Base-by-base conservation (phyloP, 2,113 vertebrate species). In the Sinocyclocheilus rhinocerous region DNA sequence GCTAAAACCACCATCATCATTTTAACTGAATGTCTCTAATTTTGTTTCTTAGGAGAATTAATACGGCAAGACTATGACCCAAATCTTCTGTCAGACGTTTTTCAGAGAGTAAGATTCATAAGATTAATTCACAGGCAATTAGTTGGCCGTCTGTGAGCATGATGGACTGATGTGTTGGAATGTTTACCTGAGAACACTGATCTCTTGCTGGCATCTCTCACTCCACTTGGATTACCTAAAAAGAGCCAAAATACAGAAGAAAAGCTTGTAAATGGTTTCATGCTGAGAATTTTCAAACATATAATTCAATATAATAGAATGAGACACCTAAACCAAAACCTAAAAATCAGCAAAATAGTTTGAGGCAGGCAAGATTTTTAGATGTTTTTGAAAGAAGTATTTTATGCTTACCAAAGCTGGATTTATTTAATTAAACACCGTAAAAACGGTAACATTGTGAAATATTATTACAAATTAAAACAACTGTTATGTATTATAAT, bases 141-240 rank as follows among this genome's bases (percentile, higher is more conserved):
- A 72, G 18, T 39, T 72, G 33, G 9, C 69, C 4, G 0, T 72
- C 33, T 72, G 69, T 42, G 36, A 72, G 69, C 18, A 22, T 42
- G 36, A 22, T 42, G 69, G 69, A 72, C 69, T 72, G 69, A 42
- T n/a, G 69, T 72, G 69, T 72, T 72, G 69, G 48, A 77, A 77
- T 77, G 26, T 29, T 55, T 76, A 96, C 95, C 95, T 95, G 95
- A 96, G 93, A 95, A 95, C 88, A 95, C 91, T 1, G 95, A 95
- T 90, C 94, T 93, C 83, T 94, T 95, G 84, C 79, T 95, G 90
- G 91, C 89, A 83, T 95, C 94, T 87, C 91, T 89, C 79, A 92
- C 90, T 87, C 90, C 90, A 83, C 92, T 85, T 24, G 85, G 87
- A 85, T 88, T 89, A 18, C 90, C 87, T 84, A 85, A 9, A 87